Evolutionary conservation across 2,888 invertebrate genomes (phyloP).

Genomic region (Leucania comma): DNA sequence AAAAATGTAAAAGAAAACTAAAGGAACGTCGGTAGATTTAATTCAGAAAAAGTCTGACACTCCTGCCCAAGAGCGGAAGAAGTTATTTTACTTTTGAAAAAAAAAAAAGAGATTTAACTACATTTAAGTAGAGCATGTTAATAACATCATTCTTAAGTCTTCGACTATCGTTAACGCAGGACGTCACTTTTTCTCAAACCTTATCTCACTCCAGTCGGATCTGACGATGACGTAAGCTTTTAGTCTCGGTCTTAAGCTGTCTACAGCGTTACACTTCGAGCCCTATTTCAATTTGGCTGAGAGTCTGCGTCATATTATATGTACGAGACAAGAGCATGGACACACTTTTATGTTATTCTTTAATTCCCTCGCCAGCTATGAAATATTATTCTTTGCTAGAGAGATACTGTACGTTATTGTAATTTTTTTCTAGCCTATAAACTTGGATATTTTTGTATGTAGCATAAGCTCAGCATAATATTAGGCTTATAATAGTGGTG

Average conservation of each 20-base stretch:
- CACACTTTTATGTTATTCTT: slow-evolving; percentile 54
- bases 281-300: slow-evolving; percentile 46
- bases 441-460: not conserved
- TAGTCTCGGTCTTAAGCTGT: slow-evolving; percentile 7
- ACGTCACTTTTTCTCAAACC: too few relatives aligned
- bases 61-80: too few relatives aligned
- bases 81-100: too few relatives aligned
- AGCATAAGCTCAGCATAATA: too few relatives aligned
- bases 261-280: slow-evolving; percentile 1
- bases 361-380: slow-evolving; percentile 28
- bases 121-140: too few relatives aligned
- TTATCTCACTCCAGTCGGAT: not conserved
- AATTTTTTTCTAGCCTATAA: slow-evolving; percentile 13
- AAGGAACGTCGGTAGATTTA: too few relatives aligned
- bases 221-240: not conserved
- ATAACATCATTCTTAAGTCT: too few relatives aligned
- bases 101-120: too few relatives aligned
- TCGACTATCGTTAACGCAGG: too few relatives aligned
- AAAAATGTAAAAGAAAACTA: too few relatives aligned
- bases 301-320: slow-evolving; percentile 47
- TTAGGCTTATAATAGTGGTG: too few relatives aligned
- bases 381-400: slow-evolving; percentile 40
- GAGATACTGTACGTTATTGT: slow-evolving; percentile 1
- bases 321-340: slow-evolving; percentile 41
- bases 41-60: too few relatives aligned